Conservation (phyloP, 2,797 vertebrate genomes). For the Schizopygopsis pylzovi region DNA sequence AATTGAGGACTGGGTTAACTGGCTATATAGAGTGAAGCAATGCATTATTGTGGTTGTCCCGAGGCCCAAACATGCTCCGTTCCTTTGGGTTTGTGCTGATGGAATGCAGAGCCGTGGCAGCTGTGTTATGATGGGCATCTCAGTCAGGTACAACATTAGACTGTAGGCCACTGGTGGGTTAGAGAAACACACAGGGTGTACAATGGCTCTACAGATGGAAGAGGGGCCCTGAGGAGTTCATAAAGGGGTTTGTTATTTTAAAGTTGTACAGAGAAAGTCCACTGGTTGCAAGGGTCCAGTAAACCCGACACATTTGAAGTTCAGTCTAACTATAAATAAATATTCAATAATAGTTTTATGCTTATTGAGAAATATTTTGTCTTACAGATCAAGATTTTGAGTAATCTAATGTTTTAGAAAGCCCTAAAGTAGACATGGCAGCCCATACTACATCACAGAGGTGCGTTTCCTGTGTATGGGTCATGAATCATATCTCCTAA, state of each 20-base stretch:
- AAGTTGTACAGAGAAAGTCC: not conserved
- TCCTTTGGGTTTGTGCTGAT: constrained; percentile 41
- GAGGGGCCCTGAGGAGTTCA: not conserved
- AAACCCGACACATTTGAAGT: not conserved
- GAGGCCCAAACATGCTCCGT: constrained; percentile 47
- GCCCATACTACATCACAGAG: not conserved
- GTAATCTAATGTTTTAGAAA: not conserved
- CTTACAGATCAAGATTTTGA: not conserved
- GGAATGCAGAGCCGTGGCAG: constrained; percentile 52
- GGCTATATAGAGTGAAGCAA: constrained; percentile 72
- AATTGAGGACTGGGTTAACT: constrained; percentile 51
- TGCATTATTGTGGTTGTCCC: constrained; percentile 57
- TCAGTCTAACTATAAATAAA: not conserved
- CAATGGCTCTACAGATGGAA: not conserved
- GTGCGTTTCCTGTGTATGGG: constrained; percentile 18
- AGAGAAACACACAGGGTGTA: not conserved
- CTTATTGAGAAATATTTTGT: not conserved
- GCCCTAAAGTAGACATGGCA: not conserved
- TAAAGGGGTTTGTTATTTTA: not conserved
- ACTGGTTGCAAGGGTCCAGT: not conserved
- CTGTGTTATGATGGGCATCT: constrained; percentile 57
- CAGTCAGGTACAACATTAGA: constrained; percentile 48
- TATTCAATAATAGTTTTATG: not conserved
- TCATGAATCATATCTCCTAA: constrained; percentile 31
- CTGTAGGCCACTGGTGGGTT: not conserved